A percentile compares a stretch with the other conserved stretches of the same genome.
Evolutionary conservation across 1,140 invertebrate species (phyloP).

Genomic region (Meloidogyne chitwoodi): DNA sequence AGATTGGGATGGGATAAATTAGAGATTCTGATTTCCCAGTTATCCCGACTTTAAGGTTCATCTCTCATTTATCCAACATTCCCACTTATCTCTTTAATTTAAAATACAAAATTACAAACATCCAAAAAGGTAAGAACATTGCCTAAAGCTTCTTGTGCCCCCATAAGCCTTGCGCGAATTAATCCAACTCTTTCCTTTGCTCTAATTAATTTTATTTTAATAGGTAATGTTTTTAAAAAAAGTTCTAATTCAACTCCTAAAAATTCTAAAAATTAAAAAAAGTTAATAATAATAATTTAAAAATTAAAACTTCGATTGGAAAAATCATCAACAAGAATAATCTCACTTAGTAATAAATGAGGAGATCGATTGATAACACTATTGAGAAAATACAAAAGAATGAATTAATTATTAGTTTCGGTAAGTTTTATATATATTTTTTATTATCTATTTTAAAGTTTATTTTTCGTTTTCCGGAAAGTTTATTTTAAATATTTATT

Average conservation of each 20-base stretch:
- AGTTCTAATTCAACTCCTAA: conserved; percentile 74
- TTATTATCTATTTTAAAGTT: too few relatives aligned
- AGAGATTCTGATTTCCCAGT: too few relatives aligned
- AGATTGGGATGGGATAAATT: too few relatives aligned
- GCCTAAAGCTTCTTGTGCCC: conserved; percentile 78
- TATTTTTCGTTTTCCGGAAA: neutral
- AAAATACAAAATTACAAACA: too few relatives aligned
- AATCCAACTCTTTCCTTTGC: conserved; percentile 73
- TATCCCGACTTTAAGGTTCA: too few relatives aligned
- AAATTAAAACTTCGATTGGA: conserved; percentile 69
- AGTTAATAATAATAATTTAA: neutral
- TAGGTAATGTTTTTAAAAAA: conserved; percentile 70
- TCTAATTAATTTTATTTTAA: conserved; percentile 68
- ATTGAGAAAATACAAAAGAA: neutral
- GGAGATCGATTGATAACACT: conserved; percentile 80
- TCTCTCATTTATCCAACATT: too few relatives aligned
- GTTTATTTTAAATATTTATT: too few relatives aligned
- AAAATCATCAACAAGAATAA: conserved; percentile 85
- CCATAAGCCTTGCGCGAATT: conserved; percentile 78
- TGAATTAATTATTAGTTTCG: too few relatives aligned
- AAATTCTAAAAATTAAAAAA: conserved; percentile 64
- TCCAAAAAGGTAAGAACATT: conserved; percentile 90
- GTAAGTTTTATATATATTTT: too few relatives aligned
- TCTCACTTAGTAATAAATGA: conserved; percentile 72
- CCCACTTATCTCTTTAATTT: too few relatives aligned